Evolutionary conservation across 2,888 invertebrate genomes (phyloP).

Genomic region (Lasioglossum zephyrum): DNA sequence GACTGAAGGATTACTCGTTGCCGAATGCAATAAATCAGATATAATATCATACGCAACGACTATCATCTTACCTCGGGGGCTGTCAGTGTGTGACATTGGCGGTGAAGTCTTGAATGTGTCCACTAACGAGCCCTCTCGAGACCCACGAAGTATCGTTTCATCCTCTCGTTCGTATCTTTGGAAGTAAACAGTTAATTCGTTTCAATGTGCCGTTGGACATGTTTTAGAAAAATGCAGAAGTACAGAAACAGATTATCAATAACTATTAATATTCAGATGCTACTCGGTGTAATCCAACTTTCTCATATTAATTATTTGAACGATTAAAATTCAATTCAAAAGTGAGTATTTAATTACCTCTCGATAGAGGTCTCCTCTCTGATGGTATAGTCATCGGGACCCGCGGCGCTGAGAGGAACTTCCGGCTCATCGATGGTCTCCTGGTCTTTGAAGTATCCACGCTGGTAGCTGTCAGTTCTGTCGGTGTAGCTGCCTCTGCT

Average conservation of each 20-base stretch:
- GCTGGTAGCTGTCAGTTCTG: constrained; percentile 81
- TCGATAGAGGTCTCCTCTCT: constrained; percentile 80
- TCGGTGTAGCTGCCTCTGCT: constrained; percentile 76
- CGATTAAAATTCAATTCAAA: too few species aligned
- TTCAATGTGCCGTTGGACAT: background rate
- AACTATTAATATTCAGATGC: background rate
- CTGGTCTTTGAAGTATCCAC: constrained; percentile 85
- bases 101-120: constrained; percentile 85
- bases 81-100: constrained; percentile 78
- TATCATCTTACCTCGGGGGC: constrained; percentile 78
- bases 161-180: constrained; percentile 81
- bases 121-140: constrained; percentile 85
- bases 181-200: background rate
- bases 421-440: constrained; percentile 84
- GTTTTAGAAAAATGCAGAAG: background rate
- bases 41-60: background rate
- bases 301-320: too few species aligned
- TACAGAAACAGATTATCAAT: background rate
- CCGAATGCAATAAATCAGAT: background rate
- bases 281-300: too few species aligned
- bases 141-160: constrained; percentile 79
- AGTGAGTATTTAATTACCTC: constrained; percentile 71
- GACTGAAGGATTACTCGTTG: background rate
- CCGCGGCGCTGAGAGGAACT: constrained; percentile 76
- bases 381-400: constrained; percentile 82